Conservation (phyloP, 1,140 invertebrate species). For the Cepaea nemoralis region DNA sequence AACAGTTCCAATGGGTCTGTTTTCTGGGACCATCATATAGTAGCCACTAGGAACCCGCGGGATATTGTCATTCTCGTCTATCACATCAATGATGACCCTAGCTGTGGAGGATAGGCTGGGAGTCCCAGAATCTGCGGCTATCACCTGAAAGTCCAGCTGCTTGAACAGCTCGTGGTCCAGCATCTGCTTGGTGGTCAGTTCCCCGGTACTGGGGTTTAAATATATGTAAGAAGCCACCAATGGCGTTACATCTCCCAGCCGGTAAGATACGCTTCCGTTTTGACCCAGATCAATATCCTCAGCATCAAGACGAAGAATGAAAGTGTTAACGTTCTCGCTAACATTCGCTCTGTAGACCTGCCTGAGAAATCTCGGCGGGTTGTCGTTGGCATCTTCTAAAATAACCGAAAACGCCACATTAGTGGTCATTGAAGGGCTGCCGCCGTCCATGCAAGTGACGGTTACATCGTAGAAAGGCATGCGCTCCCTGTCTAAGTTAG, state of each 20-base stretch:
- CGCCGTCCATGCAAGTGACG: slow-evolving; percentile 41
- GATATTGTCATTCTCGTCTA: slow-evolving; percentile 43
- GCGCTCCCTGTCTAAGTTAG: slow-evolving; percentile 39
- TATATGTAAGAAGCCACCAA: slow-evolving; percentile 32
- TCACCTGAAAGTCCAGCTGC: slow-evolving; percentile 38
- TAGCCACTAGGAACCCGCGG: slow-evolving; percentile 32
- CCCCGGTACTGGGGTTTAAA: slow-evolving; percentile 28
- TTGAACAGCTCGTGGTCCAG: slow-evolving; percentile 42
- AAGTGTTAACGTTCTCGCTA: slow-evolving; percentile 31
- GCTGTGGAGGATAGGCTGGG: slow-evolving; percentile 17
- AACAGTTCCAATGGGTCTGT: slow-evolving; percentile 27
- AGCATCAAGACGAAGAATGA: slow-evolving; percentile 31
- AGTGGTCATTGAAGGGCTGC: slow-evolving; percentile 30
- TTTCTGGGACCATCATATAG: slow-evolving; percentile 35
- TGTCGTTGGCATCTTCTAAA: slow-evolving; percentile 62
- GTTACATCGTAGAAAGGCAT: slow-evolving; percentile 32
- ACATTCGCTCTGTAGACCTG: slow-evolving; percentile 46
- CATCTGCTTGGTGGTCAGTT: slow-evolving; percentile 21
- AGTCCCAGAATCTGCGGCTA: slow-evolving; percentile 38
- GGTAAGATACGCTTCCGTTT: slow-evolving; percentile 43
- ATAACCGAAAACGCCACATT: slow-evolving; percentile 50
- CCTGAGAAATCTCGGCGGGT: slow-evolving; percentile 55
- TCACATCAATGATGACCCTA: slow-evolving; percentile 39
- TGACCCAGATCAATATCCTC: slow-evolving; percentile 39
- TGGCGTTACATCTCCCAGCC: slow-evolving; percentile 31